Conservation (phyloP, 2,888 invertebrate genomes). For the Lycia hirtaria region DNA sequence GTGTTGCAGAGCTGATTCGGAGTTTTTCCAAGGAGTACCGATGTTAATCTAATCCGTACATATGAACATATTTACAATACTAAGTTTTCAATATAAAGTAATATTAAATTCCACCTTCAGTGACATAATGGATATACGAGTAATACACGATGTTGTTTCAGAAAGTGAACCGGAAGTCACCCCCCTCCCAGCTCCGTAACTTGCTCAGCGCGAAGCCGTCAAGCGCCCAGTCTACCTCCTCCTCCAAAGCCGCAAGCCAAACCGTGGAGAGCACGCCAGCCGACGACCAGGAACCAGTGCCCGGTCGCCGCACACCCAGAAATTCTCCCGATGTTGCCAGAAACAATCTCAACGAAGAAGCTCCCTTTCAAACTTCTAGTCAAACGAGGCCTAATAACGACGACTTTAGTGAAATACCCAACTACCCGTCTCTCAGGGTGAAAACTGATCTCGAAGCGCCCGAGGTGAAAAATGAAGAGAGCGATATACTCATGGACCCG, state of each 20-base stretch:
- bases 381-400: constrained; percentile 85
- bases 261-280: constrained; percentile 78
- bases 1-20: too few relatives aligned
- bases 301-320: constrained; percentile 77
- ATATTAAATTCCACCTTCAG: neutral
- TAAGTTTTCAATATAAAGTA: neutral
- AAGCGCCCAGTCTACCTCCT: constrained; percentile 75
- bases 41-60: too few relatives aligned
- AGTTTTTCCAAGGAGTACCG: too few relatives aligned
- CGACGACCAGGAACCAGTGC: constrained; percentile 78
- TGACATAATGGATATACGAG: neutral
- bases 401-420: constrained; percentile 82
- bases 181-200: constrained; percentile 84
- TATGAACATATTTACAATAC: too few relatives aligned
- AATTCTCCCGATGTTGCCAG: constrained; percentile 85
- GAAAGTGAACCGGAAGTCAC: constrained; percentile 83
- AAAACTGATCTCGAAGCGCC: constrained; percentile 85
- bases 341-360: constrained; percentile 84
- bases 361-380: constrained; percentile 84
- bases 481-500: constrained; percentile 77
- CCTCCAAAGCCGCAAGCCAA: constrained; percentile 86
- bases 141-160: constrained; percentile 53
- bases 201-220: constrained; percentile 84
- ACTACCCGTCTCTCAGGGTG: constrained; percentile 79
- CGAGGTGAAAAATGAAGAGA: constrained; percentile 81